Base-by-base conservation (phyloP, 1,140 invertebrate species). In the Onthophagus taurus region DNA sequence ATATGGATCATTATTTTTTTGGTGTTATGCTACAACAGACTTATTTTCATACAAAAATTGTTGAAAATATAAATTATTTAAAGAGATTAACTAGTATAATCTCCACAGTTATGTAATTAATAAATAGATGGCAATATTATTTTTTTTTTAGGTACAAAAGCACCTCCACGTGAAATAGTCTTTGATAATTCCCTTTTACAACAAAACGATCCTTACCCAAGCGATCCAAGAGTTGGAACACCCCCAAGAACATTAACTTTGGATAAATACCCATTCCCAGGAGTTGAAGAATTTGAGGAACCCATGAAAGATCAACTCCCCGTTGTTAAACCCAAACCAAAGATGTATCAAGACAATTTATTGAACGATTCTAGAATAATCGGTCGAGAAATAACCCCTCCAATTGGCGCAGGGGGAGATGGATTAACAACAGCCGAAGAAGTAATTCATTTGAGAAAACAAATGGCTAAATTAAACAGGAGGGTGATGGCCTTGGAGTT, bases 401-500 rank as follows among this genome's bases (percentile, higher is more conserved):
- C 60, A 11, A 44, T 57, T 29, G 53, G 54, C 80, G 77, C 34
- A 26, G 23, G 30, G 26, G 39, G 33, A 2, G 35, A 39, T 14
- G 74, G 77, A 42, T 63, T 85, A 42, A 78, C 77, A 24, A 72
- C 81, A 45, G 74, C 74, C 35, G 85, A 89, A 67, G 86, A 90
- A 66, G 70, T 89, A 29, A 70, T 84, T 18, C 84, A 89, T 65
- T 70, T 91, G 53, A 74, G 86, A 36, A 72, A 84, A 29, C 86
- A 89, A 67, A 74, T 90, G 54, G 83, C 83, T 3, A 86, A 88
- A 61, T 59, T 91, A 24, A 89, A 88, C 62, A 72, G 85, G n/a
- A 77, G 88, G 26, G 77, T 92, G 2, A 80, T 89, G 72, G 76
- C 83, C 13, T 75, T 91, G 36, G 88, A 92, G 68, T 71, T 85